These are phyloP conservation scores for Crax fasciolata DNA, from an alignment of 2,797 vertebrate species.

Conservation along the genomic window DNA sequence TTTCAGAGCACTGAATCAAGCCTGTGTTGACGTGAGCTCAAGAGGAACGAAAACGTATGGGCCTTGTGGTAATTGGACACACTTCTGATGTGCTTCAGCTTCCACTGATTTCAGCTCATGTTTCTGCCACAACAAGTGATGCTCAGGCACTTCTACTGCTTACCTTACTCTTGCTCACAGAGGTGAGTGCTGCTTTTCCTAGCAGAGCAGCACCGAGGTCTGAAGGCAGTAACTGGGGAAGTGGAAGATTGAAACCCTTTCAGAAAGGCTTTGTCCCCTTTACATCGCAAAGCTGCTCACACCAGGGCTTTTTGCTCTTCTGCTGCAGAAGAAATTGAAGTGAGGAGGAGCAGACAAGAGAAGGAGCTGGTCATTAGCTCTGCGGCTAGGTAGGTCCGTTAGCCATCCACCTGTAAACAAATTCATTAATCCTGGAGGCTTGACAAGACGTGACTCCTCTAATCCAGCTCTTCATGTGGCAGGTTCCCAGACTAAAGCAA, in stretches of 20 bases:
- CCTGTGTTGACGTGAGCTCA: neutral
- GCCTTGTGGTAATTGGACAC: neutral
- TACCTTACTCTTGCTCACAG: neutral
- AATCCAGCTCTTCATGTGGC: neutral
- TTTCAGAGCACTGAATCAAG: neutral
- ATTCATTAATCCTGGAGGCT: neutral
- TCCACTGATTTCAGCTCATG: neutral
- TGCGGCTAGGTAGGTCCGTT: neutral
- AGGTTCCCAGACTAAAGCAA: neutral
- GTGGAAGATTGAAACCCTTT: neutral
- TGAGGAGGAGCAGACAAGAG: neutral
- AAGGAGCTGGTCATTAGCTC: neutral
- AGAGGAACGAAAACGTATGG: neutral
- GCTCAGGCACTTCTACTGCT: neutral
- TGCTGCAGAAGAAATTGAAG: neutral
- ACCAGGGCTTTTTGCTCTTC: neutral
- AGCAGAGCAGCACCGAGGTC: neutral
- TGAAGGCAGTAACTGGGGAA: neutral
- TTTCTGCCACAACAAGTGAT: neutral
- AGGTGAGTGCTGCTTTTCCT: rapidly evolving
- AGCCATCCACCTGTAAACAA: neutral
- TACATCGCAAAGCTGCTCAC: neutral
- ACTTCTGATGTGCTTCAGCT: neutral
- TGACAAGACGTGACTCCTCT: rapidly evolving
- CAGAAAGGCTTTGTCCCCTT: neutral